Conservation (phyloP, 2,888 invertebrate genomes). For the Deroplatys truncata region DNA sequence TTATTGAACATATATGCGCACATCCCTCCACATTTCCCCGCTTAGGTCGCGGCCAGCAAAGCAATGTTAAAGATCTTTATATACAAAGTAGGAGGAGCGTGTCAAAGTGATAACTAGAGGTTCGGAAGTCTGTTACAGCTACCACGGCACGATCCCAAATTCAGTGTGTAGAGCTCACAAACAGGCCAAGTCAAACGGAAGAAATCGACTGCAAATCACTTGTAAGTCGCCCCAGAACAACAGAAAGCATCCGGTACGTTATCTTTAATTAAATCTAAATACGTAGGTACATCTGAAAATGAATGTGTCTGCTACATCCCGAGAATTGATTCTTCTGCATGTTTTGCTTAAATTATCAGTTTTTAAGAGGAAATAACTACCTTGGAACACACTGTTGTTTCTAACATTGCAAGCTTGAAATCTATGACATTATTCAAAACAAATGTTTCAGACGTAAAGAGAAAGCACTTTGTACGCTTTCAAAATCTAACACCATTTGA, state of each 20-base stretch:
- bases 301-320: too few relatives aligned
- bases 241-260: not conserved
- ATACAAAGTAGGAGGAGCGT: constrained; percentile 10
- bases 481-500: too few relatives aligned
- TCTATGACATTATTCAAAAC: too few relatives aligned
- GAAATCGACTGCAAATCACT: not conserved
- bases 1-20: not conserved
- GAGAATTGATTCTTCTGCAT: too few relatives aligned
- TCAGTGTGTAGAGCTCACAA: not conserved
- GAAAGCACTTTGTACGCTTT: too few relatives aligned
- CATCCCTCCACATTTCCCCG: not conserved
- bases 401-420: too few relatives aligned
- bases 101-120: not conserved
- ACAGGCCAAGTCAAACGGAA: not conserved
- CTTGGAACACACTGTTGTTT: too few relatives aligned
- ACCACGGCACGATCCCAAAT: not conserved
- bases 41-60: not conserved
- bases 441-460: too few relatives aligned
- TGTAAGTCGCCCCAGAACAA: too few relatives aligned
- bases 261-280: not conserved
- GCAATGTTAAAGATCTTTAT: not conserved
- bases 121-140: not conserved
- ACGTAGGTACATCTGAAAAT: too few relatives aligned
- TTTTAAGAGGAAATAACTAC: too few relatives aligned
- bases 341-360: too few relatives aligned